Evolutionary conservation across 2,797 vertebrate genomes (phyloP), one percentile per base, ranked within the genome.

Genomic region (Emys orbicularis): DNA sequence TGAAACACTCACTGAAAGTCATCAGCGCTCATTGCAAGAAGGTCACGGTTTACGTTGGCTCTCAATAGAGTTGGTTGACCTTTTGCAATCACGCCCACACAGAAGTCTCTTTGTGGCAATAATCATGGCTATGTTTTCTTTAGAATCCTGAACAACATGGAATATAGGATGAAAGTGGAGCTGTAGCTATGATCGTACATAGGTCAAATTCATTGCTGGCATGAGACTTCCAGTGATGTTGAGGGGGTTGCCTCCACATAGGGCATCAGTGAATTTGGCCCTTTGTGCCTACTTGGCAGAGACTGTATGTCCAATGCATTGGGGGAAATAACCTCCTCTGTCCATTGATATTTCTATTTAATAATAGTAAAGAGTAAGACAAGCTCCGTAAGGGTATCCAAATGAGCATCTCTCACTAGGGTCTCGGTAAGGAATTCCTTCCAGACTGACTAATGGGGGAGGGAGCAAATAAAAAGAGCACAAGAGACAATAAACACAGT

Each of bases 1-100:
- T 83, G 86, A 83, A 93, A 79, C 25, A 5, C 76, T 90, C 93
- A 81, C 74, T 87, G 89, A 81, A 80, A 93, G 65, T 59, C 18
- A 25, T 54, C 54, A 25, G 21, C 10, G 54, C 54, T 54, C 54
- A 54, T 79, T 86, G 56, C 89, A 68, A 0, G 79, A 11, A 34
- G 82, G 65, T 82, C 47, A 83, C 50, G 50, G 31, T 86, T 19
- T n/a, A 65, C 5, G 3, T 12, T 82, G 79, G 81, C n/a, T 81
- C 93, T 68, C 77, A 61, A 59, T 79, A 74, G 41, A 72, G n/a
- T 12, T 74, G 11, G 92, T 94, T 92, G 65, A 87, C 50, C 89
- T 89, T 91, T 81, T 90, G 41, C 87, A 54, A 82, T 79, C 74
- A 87, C 44, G 77, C 57, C 0, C 29, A 16, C 81, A 86, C 88